Conservation (phyloP, 2,113 vertebrate genomes). For the Phalacrocorax brasilianus region DNA sequence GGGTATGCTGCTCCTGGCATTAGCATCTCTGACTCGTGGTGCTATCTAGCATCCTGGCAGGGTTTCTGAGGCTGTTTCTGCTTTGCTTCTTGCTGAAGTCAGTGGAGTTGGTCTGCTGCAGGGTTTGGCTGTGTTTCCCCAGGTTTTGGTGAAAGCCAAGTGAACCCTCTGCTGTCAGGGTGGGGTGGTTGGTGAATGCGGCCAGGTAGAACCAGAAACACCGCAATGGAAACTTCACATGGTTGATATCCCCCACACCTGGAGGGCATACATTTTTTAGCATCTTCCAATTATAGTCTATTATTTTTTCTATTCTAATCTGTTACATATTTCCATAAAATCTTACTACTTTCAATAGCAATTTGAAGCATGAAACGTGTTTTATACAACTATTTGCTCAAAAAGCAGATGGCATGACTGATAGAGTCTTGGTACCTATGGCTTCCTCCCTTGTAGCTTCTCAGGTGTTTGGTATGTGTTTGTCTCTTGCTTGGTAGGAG, state of each 20-base stretch:
- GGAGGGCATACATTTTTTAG: background rate
- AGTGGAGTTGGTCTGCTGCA: background rate
- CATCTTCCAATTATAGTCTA: background rate
- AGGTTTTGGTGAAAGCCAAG: background rate
- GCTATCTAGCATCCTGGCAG: background rate
- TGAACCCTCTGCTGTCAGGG: background rate
- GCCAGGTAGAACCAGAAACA: background rate
- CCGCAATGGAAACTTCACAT: rapidly evolving
- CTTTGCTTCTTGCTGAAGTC: background rate
- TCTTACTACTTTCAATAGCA: background rate
- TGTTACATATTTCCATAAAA: background rate
- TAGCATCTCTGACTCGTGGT: rapidly evolving
- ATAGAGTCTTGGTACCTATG: background rate
- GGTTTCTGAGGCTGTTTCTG: background rate
- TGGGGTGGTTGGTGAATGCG: background rate
- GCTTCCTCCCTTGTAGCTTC: background rate
- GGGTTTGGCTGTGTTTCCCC: background rate
- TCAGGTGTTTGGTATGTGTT: background rate
- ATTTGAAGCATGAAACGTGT: background rate
- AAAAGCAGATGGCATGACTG: background rate
- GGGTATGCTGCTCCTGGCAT: background rate
- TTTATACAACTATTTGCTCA: background rate
- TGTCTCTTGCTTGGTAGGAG: background rate
- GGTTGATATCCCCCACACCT: background rate
- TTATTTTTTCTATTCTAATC: background rate